These are phyloP conservation scores for Andricus quercusramuli DNA, from an alignment of 2,888 invertebrate species.

Conservation along the genomic window DNA sequence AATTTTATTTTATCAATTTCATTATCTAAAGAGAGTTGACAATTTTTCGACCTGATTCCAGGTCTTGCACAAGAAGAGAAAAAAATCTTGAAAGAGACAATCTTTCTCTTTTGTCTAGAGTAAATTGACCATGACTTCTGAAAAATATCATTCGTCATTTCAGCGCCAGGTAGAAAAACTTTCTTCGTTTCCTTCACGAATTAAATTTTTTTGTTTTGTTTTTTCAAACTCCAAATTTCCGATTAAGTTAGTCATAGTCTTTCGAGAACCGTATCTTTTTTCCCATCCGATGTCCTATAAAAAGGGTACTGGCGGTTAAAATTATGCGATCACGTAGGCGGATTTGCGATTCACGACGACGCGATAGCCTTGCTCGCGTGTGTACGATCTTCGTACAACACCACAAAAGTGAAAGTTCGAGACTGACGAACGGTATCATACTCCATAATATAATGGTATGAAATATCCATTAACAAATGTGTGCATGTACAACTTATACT, in stretches of 20 bases:
- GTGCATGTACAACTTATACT: background rate
- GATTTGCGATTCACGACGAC: constrained; percentile 52
- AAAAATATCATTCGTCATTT: background rate
- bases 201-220: background rate
- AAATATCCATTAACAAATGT: constrained; percentile 51
- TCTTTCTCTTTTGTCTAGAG: background rate
- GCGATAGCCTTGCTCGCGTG: constrained; percentile 63
- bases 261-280: background rate
- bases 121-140: background rate
- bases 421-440: constrained; percentile 67
- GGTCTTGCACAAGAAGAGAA: background rate
- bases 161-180: background rate
- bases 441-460: constrained; percentile 60
- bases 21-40: background rate
- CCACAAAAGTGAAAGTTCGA: constrained; percentile 70
- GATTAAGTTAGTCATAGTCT: background rate
- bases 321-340: constrained; percentile 57
- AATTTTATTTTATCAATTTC: background rate
- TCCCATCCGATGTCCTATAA: background rate
- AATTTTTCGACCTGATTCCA: background rate
- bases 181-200: background rate
- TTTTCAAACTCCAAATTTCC: background rate
- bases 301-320: constrained; percentile 43
- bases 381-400: constrained; percentile 37
- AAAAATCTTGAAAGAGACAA: background rate